Percentiles rank a stretch among this genome's conserved stretches.
Evolutionary conservation across 2,797 vertebrate genomes (phyloP).

Genomic region (Phrynocephalus guinanensis): DNA sequence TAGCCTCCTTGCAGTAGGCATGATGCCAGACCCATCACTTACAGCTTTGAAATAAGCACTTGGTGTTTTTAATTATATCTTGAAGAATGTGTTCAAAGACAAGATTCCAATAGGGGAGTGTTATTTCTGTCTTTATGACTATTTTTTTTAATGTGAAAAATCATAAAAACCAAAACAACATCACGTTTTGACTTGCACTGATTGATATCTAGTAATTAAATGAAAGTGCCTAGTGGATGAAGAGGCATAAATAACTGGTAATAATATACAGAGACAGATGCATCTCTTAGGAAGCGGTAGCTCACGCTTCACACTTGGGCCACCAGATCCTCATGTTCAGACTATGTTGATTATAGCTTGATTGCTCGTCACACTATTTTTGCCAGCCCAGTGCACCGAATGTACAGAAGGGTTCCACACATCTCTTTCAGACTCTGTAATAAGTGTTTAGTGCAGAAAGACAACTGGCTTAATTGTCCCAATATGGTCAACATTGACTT

Average conservation of each 20-base stretch:
- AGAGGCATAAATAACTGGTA: neutral
- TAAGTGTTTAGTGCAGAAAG: neutral
- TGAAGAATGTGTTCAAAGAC: slow-evolving; percentile 68
- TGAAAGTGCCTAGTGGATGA: neutral
- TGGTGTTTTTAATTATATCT: slow-evolving; percentile 83
- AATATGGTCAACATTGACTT: neutral
- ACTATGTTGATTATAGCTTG: neutral
- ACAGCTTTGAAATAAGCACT: slow-evolving; percentile 73
- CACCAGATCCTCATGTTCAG: neutral
- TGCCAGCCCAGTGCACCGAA: too few relatives aligned
- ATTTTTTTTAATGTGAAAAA: slow-evolving; percentile 69
- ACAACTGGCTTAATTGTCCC: neutral
- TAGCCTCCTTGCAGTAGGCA: slow-evolving; percentile 82
- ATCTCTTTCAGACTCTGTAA: neutral
- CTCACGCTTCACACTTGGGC: neutral
- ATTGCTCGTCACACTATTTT: neutral
- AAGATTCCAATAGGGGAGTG: slow-evolving; percentile 64
- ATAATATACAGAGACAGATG: neutral
- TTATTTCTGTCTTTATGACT: slow-evolving; percentile 73
- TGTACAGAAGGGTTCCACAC: neutral
- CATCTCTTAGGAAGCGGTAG: slow-evolving; percentile 6
- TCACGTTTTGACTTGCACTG: slow-evolving; percentile 65
- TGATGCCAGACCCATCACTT: slow-evolving; percentile 79
- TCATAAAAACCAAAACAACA: slow-evolving; percentile 60
- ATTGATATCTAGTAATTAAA: slow-evolving; percentile 49